Percentiles rank a stretch among this genome's conserved stretches.
Conservation (phyloP, 2,113 vertebrate genomes). For the Boulengerochromis microlepis region DNA sequence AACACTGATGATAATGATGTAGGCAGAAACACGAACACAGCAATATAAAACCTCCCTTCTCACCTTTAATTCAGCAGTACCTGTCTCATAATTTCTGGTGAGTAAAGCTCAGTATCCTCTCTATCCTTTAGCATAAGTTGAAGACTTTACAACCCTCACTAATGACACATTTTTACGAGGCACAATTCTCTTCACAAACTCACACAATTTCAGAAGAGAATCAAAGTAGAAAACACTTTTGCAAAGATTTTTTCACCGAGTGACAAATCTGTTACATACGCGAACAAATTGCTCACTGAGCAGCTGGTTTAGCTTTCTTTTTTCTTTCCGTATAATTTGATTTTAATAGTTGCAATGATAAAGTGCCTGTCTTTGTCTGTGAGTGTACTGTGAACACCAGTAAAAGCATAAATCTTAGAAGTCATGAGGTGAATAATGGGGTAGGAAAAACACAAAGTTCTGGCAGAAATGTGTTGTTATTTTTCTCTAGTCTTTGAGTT, state of each 20-base stretch:
- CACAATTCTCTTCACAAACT: neutral
- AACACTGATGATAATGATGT: neutral
- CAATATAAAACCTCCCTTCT: neutral
- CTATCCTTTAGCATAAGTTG: neutral
- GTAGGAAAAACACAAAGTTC: neutral
- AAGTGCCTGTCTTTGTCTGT: neutral
- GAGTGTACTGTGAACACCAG: neutral
- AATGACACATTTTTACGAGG: neutral
- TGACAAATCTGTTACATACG: neutral
- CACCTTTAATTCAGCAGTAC: neutral
- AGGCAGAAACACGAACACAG: neutral
- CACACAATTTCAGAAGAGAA: neutral
- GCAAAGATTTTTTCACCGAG: neutral
- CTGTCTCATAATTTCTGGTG: neutral
- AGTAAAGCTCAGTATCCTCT: neutral
- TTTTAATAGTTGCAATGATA: neutral
- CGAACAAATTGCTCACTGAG: neutral
- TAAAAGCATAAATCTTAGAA: neutral
- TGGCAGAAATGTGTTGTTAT: neutral
- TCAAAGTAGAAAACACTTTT: neutral
- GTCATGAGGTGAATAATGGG: neutral
- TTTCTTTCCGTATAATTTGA: neutral
- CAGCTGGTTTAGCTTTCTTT: neutral
- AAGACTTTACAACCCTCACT: neutral
- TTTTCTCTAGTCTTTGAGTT: neutral